Evolutionary conservation across 1,140 invertebrate genomes (phyloP), one percentile per base, ranked within the genome.

Genomic region (Druon quercuslanigerum): DNA sequence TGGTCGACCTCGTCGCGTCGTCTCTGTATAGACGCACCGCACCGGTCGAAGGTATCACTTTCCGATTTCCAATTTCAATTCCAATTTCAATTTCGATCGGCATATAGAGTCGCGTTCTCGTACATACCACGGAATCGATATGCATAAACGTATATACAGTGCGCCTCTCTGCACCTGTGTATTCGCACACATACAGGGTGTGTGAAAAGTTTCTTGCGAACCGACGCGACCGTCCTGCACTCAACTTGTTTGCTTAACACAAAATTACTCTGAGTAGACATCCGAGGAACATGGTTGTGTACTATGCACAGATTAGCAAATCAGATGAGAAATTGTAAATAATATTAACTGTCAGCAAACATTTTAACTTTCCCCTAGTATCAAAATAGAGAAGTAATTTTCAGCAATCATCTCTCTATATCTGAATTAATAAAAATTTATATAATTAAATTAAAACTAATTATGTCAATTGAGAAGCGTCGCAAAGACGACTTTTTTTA

Each of bases 61-160:
- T 81, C 72, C 77, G 80, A 82, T 83, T 83, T 82, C 80, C 83
- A 85, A 85, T 83, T 84, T 80, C 81, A 83, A 84, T 83, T 83
- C 56, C 83, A 83, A 82, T 84, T 83, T 81, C 81, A 81, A 78
- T 80, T 79, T 76, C 76, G 78, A 73, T 51, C 46, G 70, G 51
- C 79, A 77, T 56, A 79, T 72, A 73, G 33, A 46, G 73, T 73
- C 51, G 20, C 50, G 50, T 19, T 19, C 56, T 14, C 75, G 54
- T 70, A 46, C 66, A 66, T 50, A 74, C 19, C 73, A 72, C 51
- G 20, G 16, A 72, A 25, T 57, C 50, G 46, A 60, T 66, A 66
- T 33, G 40, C 71, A 66, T 73, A 75, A 73, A 73, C 25, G 51
- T 33, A 25, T 66, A 25, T 25, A 66, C 16, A 66, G 60, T 66